These are phyloP conservation scores for Sebastiscus tertius DNA, from an alignment of 2,797 vertebrate genomes.

Conservation along the genomic window DNA sequence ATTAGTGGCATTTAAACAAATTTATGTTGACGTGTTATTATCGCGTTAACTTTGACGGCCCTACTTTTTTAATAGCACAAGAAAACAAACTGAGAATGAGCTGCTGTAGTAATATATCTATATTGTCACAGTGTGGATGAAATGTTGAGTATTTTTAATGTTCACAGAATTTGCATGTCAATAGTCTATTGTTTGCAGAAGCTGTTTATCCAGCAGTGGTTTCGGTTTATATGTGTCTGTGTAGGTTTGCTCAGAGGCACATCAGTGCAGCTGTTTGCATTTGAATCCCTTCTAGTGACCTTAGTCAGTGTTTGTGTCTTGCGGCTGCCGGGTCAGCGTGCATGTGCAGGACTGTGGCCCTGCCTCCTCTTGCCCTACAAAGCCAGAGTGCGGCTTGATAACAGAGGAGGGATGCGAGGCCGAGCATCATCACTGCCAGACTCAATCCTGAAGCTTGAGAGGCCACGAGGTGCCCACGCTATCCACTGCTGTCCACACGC, in stretches of 20 bases:
- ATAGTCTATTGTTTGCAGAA: not conserved
- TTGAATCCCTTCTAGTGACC: slow-evolving; percentile 39
- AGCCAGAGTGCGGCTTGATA: slow-evolving; percentile 17
- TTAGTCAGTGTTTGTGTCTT: slow-evolving; percentile 50
- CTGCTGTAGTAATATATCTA: not conserved
- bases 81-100: not conserved
- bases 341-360: slow-evolving; percentile 53
- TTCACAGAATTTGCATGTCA: not conserved
- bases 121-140: not conserved
- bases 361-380: slow-evolving; percentile 49
- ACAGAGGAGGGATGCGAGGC: slow-evolving; percentile 23
- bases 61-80: not conserved
- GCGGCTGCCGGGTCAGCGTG: slow-evolving; percentile 35
- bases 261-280: slow-evolving; percentile 13
- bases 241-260: slow-evolving; percentile 7
- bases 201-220: not conserved
- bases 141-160: not conserved
- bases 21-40: too few relatives aligned
- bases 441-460: slow-evolving; percentile 31
- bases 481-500: slow-evolving; percentile 56
- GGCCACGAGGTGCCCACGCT: slow-evolving; percentile 35
- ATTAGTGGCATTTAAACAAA: too few relatives aligned
- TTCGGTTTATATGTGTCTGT: not conserved
- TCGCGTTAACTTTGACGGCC: too few relatives aligned
- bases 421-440: slow-evolving; percentile 36